Evolutionary conservation across 2,797 vertebrate species (phyloP), one percentile per base, ranked within the genome.

Genomic region (Eptatretus atami): DNA sequence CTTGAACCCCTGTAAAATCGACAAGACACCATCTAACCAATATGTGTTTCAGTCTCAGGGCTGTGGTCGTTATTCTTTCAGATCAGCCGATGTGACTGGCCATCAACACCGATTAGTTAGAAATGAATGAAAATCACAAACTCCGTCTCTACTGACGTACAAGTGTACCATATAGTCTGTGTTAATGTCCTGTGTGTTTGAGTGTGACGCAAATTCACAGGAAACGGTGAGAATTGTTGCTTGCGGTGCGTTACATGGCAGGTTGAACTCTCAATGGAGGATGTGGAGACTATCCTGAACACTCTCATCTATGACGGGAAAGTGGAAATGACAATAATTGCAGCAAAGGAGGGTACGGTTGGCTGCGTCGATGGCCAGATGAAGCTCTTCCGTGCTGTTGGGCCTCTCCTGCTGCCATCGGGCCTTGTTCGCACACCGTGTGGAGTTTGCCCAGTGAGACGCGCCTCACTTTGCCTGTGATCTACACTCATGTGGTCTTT

Each of bases 251-350:
- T 63, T 64, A 6, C 63, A 53, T 52, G 24, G 65, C 70, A 96
- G 90, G 90, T 96, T 68, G 90, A 96, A 65, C 72, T 96, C 70
- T 96, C 90, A 24, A 95, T 94, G 88, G 90, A 96, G 66, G 88
- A 96, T 72, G 94, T 94, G 3, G 90, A 96, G 78, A 96, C 90
- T 64, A 96, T 96, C 73, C 73, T 96, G 67, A 95, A 94, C 72
- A 96, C 90, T 0, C 77, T 96, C 52, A 93, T 95, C 70, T 96
- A 86, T 52, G 90, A 96, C 53, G 90, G 90, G 10, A 96, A 96
- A 72, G 90, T 84, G 72, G 88, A 96, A 73, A 86, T 90, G 82
- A 93, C 81, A 1, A 80, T 96, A 70, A 87, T 95, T 11, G 83
- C 83, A 6, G 88, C 88, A 19, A 96, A 96, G 70, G 87, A 96